A percentile compares a stretch with the other conserved stretches of the same genome.
Evolutionary conservation across 2,888 invertebrate genomes (phyloP).

Genomic region (Antheraea assamensis): DNA sequence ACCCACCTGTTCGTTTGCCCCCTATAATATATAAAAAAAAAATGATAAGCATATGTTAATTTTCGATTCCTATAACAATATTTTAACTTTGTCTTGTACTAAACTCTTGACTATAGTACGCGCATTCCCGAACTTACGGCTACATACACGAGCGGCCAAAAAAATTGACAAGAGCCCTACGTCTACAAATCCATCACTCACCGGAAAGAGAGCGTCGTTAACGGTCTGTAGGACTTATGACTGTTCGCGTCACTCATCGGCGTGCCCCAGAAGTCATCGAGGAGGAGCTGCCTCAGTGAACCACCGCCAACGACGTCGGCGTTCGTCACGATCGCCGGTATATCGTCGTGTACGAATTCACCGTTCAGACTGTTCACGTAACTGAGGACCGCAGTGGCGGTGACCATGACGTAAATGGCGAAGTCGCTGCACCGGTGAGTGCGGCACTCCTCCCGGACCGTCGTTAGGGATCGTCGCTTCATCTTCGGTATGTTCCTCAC

Average conservation of each 20-base stretch:
- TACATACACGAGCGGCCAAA: too few species aligned
- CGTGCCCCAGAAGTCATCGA: slow-evolving; percentile 94
- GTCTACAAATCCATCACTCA: slow-evolving; percentile 48
- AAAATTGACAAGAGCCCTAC: too few species aligned
- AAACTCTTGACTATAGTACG: too few species aligned
- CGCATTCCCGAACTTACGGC: too few species aligned
- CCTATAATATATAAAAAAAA: too few species aligned
- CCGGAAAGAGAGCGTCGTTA: slow-evolving; percentile 93
- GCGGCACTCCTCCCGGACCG: slow-evolving; percentile 64
- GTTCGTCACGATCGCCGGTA: slow-evolving; percentile 91
- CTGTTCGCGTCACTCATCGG: slow-evolving; percentile 90
- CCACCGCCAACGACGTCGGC: slow-evolving; percentile 89
- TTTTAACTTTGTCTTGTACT: too few species aligned
- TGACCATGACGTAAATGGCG: slow-evolving; percentile 84
- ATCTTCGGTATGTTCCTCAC: slow-evolving; percentile 61
- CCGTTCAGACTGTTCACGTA: slow-evolving; percentile 89
- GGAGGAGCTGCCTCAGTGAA: slow-evolving; percentile 84
- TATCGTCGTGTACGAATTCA: slow-evolving; percentile 94
- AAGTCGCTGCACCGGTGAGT: slow-evolving; percentile 63
- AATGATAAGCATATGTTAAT: too few species aligned
- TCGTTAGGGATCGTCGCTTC: slow-evolving; percentile 72
- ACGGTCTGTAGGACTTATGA: slow-evolving; percentile 93
- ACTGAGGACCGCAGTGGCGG: slow-evolving; percentile 85
- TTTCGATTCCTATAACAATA: too few species aligned
- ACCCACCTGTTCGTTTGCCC: too few species aligned